Evolutionary conservation across 30 jellyfish, hydroid and myxozoan genomes (phyloP).

Genomic region (Aurelia sp.): DNA sequence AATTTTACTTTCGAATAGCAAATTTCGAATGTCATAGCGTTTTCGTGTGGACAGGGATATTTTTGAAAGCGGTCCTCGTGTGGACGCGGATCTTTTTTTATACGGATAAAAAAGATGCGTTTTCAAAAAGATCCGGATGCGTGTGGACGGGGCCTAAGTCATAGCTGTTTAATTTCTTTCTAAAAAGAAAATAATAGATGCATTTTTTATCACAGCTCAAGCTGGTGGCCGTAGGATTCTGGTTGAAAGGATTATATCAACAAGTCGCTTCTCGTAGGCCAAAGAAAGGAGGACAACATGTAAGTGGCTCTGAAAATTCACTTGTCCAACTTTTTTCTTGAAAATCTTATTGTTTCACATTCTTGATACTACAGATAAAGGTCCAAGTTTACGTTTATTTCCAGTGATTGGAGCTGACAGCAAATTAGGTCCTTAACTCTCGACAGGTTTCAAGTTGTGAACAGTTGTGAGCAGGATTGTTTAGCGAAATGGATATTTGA

Average conservation of each 20-base stretch:
- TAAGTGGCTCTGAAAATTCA: constrained; percentile 4
- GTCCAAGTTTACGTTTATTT: background rate
- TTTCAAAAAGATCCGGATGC: no score
- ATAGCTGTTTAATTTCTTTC: background rate
- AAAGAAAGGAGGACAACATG: constrained; percentile 58
- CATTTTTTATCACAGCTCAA: constrained; percentile 8
- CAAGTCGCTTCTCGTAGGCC: constrained; percentile 58
- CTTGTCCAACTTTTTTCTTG: background rate
- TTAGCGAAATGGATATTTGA: no score
- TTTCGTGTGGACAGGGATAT: no score
- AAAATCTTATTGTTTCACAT: background rate
- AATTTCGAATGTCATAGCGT: no score
- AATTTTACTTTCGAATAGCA: no score
- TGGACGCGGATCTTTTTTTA: no score
- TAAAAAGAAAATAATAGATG: background rate
- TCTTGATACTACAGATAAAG: background rate
- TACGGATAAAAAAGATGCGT: no score
- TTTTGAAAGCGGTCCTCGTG: no score
- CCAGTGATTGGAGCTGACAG: background rate
- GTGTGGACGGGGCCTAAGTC: no score
- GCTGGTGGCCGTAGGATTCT: constrained; percentile 23
- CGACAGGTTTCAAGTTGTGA: no score
- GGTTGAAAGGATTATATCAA: background rate
- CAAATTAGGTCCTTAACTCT: no score
- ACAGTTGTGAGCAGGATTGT: no score